Conservation (phyloP, 2,797 vertebrate genomes). For the Octomys mimax region DNA sequence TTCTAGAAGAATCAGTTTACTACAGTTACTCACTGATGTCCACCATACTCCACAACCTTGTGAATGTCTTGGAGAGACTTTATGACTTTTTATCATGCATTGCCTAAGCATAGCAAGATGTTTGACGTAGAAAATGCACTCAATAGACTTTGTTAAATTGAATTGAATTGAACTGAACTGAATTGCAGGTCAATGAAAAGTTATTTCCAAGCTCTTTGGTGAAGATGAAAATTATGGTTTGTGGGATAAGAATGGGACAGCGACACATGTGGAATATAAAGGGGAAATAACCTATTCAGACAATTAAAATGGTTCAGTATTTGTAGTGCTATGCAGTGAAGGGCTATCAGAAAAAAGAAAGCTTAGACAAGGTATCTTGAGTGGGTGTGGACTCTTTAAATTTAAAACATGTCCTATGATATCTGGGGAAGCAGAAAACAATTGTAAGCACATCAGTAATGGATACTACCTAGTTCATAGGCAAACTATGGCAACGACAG, state of each 20-base stretch:
- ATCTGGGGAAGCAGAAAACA: slow-evolving; percentile 16
- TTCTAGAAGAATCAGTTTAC: not conserved
- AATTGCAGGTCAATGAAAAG: slow-evolving; percentile 15
- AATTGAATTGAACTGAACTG: not conserved
- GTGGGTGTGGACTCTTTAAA: not conserved
- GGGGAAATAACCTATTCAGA: not conserved
- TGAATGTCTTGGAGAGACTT: not conserved
- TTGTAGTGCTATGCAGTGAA: not conserved
- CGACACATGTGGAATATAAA: slow-evolving; percentile 6
- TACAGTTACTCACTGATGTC: not conserved
- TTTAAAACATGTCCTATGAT: not conserved
- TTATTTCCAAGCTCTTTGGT: not conserved
- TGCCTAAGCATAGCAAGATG: not conserved
- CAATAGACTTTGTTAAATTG: not conserved
- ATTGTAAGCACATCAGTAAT: not conserved
- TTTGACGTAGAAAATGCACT: not conserved
- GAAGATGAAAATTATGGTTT: slow-evolving; percentile 15
- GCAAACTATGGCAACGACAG: slow-evolving; percentile 6
- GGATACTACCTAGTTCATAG: not conserved
- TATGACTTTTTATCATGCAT: not conserved
- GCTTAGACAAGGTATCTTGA: not conserved
- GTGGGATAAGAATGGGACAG: not conserved
- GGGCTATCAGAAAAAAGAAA: not conserved
- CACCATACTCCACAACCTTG: not conserved
- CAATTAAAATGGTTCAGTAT: not conserved